Evolutionary conservation across 30 jellyfish, hydroid and myxozoan species (phyloP), one percentile per base, ranked within the genome.

Genomic region (Sanderia malayensis): DNA sequence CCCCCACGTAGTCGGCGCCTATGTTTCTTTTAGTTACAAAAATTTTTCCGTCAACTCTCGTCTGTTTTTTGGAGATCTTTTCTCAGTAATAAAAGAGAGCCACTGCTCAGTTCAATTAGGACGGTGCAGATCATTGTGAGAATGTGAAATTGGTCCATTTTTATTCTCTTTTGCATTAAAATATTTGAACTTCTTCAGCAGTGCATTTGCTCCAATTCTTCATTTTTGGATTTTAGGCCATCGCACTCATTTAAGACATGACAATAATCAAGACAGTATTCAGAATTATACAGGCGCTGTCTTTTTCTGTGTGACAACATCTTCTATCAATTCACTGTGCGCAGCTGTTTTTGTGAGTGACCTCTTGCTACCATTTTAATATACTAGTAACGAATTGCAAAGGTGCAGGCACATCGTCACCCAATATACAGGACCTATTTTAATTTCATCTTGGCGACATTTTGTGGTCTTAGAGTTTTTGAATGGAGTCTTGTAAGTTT

Each of bases 11-110:
- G n/a, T n/a, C n/a, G n/a, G n/a, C n/a, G n/a, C n/a, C n/a, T n/a
- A n/a, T n/a, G 41, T 30, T 52, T 46, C 0, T 60, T 76, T 3
- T 46, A 89, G 97, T 0, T 90, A 83, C 67, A 90, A 90, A 73
- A n/a, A 7, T 68, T 70, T 73, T 67, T 77, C n/a, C 73, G 74
- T 2, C 98, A 90, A 73, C 44, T 90, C 53, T 59, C 74, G n/a
- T 71, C 94, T 11, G 85, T 84, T 13, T 49, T 90, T 33, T 90
- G 98, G 98, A 78, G 98, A 2, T 83, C 95, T 17, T 60, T 82
- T 57, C 73, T 65, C 82, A 83, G 96, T 52, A 70, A 79, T 55
- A 87, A 73, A 61, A 61, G 98, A 70, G 98, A 90, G 68, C 98
- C 98, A 2, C 82, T 62, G 31, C 85, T 89, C 31, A 75, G 85